These are phyloP conservation scores for Spinibarbus caldwelli DNA, from an alignment of 2,797 vertebrate species.

Conservation along the genomic window DNA sequence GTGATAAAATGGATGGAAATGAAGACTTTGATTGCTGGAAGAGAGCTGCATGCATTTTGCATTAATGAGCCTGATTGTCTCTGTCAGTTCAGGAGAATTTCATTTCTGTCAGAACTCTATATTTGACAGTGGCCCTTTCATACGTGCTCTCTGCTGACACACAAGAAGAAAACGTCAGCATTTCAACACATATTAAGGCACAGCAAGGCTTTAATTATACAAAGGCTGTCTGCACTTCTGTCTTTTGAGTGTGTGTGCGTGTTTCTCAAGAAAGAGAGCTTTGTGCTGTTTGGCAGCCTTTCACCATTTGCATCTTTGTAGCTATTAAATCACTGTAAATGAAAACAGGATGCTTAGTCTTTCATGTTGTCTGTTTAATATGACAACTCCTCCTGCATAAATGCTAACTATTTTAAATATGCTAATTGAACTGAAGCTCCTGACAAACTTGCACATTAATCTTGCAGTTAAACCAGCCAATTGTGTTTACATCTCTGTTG, in stretches of 20 bases:
- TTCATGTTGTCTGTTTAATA: not conserved
- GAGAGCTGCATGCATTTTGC: constrained; percentile 1
- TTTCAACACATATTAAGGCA: constrained; percentile 18
- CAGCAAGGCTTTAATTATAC: constrained; percentile 37
- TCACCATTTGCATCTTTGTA: not conserved
- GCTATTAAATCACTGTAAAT: not conserved
- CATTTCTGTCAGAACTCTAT: constrained; percentile 12
- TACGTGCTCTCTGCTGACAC: not conserved
- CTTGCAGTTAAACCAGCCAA: not conserved
- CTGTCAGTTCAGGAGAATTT: constrained; percentile 12
- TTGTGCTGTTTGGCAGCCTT: not conserved
- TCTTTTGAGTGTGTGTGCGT: not conserved
- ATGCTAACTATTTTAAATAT: not conserved
- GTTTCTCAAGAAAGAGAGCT: not conserved
- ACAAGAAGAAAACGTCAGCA: not conserved
- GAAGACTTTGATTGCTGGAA: not conserved
- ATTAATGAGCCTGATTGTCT: constrained; percentile 31
- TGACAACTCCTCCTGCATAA: not conserved
- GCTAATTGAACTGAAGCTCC: not conserved
- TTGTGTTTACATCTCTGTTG: not conserved
- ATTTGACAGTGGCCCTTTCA: constrained; percentile 3
- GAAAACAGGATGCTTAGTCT: not conserved
- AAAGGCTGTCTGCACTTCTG: constrained; percentile 17
- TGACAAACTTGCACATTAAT: not conserved
- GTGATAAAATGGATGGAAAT: constrained; percentile 6